phyloP scores from a whole-genome alignment of 2,113 vertebrate species.

The Clarias magur region DNA sequence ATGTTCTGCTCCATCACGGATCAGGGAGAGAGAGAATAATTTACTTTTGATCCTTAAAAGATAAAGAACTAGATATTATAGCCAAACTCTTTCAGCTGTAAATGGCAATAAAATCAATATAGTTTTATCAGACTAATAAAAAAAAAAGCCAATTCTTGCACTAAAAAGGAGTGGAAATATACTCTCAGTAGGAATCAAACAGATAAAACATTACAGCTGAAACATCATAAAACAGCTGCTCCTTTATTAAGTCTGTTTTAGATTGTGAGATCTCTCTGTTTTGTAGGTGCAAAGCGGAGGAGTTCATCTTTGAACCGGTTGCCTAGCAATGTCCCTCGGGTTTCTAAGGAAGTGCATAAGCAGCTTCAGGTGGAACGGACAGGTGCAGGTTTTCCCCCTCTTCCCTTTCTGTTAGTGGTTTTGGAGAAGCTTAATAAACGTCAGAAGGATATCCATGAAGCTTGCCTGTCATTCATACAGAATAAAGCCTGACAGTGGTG shows the following conservation, averaged over 20 bases:
- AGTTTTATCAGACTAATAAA: background rate
- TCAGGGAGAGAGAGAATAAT: background rate
- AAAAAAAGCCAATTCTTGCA: background rate
- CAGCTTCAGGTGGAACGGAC: conserved; percentile 80
- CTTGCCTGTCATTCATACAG: background rate
- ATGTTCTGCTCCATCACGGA: background rate
- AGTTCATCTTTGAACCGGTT: conserved; percentile 87
- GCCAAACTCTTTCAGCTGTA: background rate
- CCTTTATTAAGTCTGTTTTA: conserved; percentile 37
- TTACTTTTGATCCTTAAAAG: background rate
- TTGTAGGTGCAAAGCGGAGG: conserved; percentile 82
- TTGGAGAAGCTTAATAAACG: background rate
- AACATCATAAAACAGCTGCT: conserved; percentile 3
- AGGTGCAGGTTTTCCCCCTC: conserved; percentile 72
- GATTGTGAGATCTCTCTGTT: conserved; percentile 68
- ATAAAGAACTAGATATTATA: background rate
- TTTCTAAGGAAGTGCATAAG: conserved; percentile 78
- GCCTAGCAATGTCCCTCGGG: conserved; percentile 79
- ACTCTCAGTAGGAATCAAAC: background rate
- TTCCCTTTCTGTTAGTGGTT: background rate
- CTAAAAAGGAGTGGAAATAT: background rate
- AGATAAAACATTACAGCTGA: background rate
- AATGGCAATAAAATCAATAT: background rate
- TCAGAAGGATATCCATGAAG: background rate
- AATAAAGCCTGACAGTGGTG: background rate